A percentile compares a stretch with the other conserved stretches of the same genome.
phyloP scores from a whole-genome alignment of 1,140 invertebrate genomes.

The Meloidogyne exigua region DNA sequence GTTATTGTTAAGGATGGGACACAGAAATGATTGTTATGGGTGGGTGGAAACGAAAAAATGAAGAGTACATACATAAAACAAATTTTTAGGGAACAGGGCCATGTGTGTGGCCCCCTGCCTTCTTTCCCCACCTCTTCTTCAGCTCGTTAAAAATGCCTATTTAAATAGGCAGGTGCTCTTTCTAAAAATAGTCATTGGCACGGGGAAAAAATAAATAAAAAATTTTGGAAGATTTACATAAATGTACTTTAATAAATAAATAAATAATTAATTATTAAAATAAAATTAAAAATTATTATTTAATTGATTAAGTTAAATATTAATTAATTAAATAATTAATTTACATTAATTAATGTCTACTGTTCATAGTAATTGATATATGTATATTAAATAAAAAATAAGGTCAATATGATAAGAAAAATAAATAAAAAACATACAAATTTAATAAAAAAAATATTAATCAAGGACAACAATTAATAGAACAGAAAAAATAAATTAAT shows the following conservation, averaged over 20 bases:
- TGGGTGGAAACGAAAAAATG: neutral
- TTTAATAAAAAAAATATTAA: neutral
- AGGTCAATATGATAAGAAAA: neutral
- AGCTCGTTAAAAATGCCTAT: neutral
- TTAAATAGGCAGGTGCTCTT: neutral
- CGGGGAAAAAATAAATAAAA: neutral
- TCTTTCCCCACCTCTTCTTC: no score
- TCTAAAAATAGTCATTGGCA: neutral
- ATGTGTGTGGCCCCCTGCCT: neutral
- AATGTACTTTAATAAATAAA: neutral
- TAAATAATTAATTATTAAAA: no score
- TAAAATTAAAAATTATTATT: no score
- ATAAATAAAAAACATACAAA: neutral
- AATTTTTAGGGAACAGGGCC: neutral
- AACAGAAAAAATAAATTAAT: neutral
- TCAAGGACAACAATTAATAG: neutral
- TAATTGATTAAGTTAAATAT: no score
- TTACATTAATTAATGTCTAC: no score
- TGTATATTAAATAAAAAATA: neutral
- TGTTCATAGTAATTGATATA: no score
- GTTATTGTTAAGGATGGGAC: slow-evolving; percentile 2
- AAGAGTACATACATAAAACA: neutral
- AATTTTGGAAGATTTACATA: neutral
- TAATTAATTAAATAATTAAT: no score
- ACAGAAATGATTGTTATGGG: neutral